These are phyloP conservation scores for Menura novaehollandiae DNA, from an alignment of 2,113 vertebrate genomes.

Conservation along the genomic window DNA sequence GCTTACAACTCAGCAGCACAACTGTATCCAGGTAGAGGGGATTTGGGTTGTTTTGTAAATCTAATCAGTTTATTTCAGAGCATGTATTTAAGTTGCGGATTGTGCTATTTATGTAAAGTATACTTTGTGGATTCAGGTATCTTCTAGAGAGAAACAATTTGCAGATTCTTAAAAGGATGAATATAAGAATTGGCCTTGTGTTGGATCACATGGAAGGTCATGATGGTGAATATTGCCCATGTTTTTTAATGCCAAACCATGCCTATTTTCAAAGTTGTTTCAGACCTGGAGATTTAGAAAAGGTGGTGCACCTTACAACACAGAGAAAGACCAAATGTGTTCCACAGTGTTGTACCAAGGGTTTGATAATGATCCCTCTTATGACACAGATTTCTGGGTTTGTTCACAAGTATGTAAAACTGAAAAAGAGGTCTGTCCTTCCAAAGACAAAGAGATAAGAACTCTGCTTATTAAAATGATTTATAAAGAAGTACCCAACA, in stretches of 20 bases:
- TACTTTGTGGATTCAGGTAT: not conserved
- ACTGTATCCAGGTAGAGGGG: conserved; percentile 68
- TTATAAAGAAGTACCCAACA: not conserved
- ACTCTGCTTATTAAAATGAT: not conserved
- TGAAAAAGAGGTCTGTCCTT: not conserved
- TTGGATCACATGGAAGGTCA: not conserved
- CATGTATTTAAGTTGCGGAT: not conserved
- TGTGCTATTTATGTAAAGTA: not conserved
- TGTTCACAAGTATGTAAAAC: not conserved
- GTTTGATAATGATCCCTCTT: not conserved
- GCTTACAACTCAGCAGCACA: conserved; percentile 61
- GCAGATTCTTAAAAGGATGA: not conserved
- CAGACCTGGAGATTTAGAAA: not conserved
- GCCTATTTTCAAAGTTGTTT: not conserved
- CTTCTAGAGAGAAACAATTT: not conserved
- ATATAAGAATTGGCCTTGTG: not conserved
- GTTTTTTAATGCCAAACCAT: not conserved
- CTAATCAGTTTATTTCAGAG: not conserved
- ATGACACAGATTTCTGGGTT: not conserved
- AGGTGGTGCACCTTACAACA: not conserved
- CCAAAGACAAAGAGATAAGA: not conserved
- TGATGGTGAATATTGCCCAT: not conserved
- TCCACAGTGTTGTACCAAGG: not conserved
- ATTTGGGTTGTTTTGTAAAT: not conserved
- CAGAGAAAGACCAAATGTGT: not conserved